Base-by-base conservation (phyloP, 2,797 vertebrate species). In the Remorina albescens region DNA sequence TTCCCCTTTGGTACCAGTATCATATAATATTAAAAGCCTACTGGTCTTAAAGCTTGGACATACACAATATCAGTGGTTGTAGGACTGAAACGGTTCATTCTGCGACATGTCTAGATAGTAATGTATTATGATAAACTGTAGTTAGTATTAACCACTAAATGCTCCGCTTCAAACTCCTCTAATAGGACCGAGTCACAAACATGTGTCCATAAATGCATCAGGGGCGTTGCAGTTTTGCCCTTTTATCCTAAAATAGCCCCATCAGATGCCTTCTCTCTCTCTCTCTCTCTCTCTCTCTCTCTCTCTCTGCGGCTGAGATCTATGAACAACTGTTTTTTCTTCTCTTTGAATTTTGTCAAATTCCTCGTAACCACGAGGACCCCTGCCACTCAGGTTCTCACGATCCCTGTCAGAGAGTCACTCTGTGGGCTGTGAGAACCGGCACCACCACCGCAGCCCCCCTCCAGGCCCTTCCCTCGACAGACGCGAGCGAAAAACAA, bases 371-470 rank as follows among this genome's bases (percentile, higher is more conserved):
- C 66, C 78, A 64, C 46, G 11, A 64, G 71, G 82, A 86, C 72
- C 78, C 72, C 82, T 34, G 66, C 49, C 73, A 59, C 66, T 71
- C 74, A 78, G 75, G 83, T 89, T 91, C 90, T 88, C 89, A 91
- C 74, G 86, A 78, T 83, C 88, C 76, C 81, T 74, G 83, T 83
- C 75, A 30, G 50, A 71, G 73, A 80, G 78, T 71, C 69, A 37
- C 81, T 78, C 67, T 5, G 61, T 50, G 69, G 87, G 77, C 87
- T 89, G 86, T 91, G 89, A 89, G 87, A 91, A 89, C 78, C 62
- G 59, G 53, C 74, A 4, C 65, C 64, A 13, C 21, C 63, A 60
- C 69, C 55, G 63, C 80, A 67, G 44, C 61, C 1, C 30, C 18
- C 51, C 51, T 9, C 9, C 1, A 18, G 16, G 9, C 15, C 0